phyloP scores from a whole-genome alignment of 2,113 vertebrate species.

The Plestiodon gilberti region DNA sequence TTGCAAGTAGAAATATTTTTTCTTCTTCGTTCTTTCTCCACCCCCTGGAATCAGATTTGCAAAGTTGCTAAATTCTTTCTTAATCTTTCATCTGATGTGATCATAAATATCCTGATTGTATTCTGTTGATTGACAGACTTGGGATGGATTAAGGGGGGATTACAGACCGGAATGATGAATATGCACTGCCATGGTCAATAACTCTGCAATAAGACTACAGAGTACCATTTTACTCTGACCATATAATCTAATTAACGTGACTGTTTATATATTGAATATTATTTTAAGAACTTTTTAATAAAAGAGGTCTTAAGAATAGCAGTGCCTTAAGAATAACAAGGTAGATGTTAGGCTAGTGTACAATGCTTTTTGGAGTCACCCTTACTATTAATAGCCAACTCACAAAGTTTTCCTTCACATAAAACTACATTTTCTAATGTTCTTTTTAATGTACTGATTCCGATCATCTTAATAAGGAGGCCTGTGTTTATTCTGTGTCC shows the following conservation, averaged over 20 bases:
- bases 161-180: constrained; percentile 74
- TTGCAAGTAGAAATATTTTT: constrained; percentile 66
- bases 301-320: constrained; percentile 70
- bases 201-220: constrained; percentile 64
- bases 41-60: constrained; percentile 67
- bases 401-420: constrained; percentile 37
- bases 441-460: constrained; percentile 28
- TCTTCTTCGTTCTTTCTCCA: constrained; percentile 35
- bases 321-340: constrained; percentile 60
- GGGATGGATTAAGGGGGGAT: constrained; percentile 75
- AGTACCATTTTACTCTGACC: constrained; percentile 73
- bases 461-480: not conserved
- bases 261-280: constrained; percentile 76
- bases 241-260: constrained; percentile 76
- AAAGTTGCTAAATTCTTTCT: constrained; percentile 76
- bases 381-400: constrained; percentile 26
- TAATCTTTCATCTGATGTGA: constrained; percentile 74
- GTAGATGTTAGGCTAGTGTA: constrained; percentile 47
- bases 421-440: constrained; percentile 24
- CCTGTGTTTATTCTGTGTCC: not conserved
- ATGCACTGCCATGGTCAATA: constrained; percentile 75
- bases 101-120: constrained; percentile 79
- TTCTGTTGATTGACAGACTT: constrained; percentile 76
- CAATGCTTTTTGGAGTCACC: constrained; percentile 25
- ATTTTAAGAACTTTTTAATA: constrained; percentile 71